Base-by-base conservation (phyloP, 1,140 invertebrate species). In the Lucilia sericata region DNA sequence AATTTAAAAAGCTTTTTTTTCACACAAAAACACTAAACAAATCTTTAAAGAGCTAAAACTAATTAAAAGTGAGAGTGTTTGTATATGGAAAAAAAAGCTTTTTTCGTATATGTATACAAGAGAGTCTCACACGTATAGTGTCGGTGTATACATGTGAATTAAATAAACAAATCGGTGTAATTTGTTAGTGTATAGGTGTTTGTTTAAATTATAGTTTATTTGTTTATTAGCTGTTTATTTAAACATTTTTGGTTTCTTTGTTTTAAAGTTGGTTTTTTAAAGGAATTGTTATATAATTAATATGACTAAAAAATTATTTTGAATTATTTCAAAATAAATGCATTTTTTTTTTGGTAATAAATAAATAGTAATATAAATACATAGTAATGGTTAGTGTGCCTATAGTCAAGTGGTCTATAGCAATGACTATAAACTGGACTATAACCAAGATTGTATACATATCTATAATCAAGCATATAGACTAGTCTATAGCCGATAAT, bases 71-170 rank as follows among this genome's bases (percentile, higher is more conserved):
- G 76, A 80, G 76, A 49, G 76, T 80, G 19, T 13, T 78, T 78
- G 25, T 30, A 2, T 78, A 65, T 75, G 74, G n/a, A n/a, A 10
- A 65, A 25, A 82, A 82, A 82, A 82, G 81, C 81, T 82, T 82
- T 82, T 10, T 83, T 78, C 74, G 51, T 85, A 60, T 85, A 76
- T 74, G 55, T 83, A 85, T 51, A 85, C 74, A 21, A 81, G 84
- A 83, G 82, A 85, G 82, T 21, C 30, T n/a, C 51, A 83, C 84
- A 85, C 55, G 82, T 47, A 85, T 55, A 82, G 84, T 82, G 19
- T 84, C 70, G 42, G 74, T 84, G 81, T 60, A 65, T 82, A 82
- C 30, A 82, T 75, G 60, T 34, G 34, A 17, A 2, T 19, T 65
- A 34, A 13, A n/a, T 47, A 49, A 47, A 49, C n/a, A 80, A 21